Base-by-base conservation (phyloP, 2,113 vertebrate species). In the Petroica traversi region DNA sequence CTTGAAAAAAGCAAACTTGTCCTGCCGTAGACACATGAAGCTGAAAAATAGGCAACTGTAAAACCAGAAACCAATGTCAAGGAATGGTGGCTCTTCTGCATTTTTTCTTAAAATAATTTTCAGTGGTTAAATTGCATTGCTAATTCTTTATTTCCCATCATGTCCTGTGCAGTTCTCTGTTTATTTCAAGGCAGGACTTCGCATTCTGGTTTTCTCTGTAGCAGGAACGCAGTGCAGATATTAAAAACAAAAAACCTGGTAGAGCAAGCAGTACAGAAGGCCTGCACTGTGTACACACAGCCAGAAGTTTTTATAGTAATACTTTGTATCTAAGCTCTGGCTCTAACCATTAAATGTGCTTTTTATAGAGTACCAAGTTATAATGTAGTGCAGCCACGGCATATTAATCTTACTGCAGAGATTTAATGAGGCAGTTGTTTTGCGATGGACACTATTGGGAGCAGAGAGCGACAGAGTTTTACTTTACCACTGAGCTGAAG, bases 351-450 rank as follows among this genome's bases (percentile, higher is more conserved):
- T 98, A 98, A 98, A 98, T 98, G 98, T 97, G 97, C 98, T 98
- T 98, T 98, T 98, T 98, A 98, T 98, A 98, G 98, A 98, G 98
- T 98, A 98, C 97, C 98, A 98, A 98, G 98, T 98, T 98, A 98
- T 98, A 98, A 98, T 98, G 98, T 98, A 98, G 98, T 98, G 98
- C 97, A 98, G 98, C 98, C 97, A 98, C 97, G 98, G 98, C 98
- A 98, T 98, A 98, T 98, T 98, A 98, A 98, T 98, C 98, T 98
- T 98, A 98, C 98, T 98, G 98, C 98, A 98, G 98, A 98, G 98
- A 98, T 99, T 99, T 99, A 99, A 99, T 99, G 99, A 99, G 99
- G 98, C 98, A 97, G 98, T 98, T 98, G 98, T 98, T 99, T 99
- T 99, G 99, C 98, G 97, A 98, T 98, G 98, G 98, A 98, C 98